These are phyloP conservation scores for Nasonia giraulti DNA, from an alignment of 1,140 invertebrate species.

Conservation along the genomic window DNA sequence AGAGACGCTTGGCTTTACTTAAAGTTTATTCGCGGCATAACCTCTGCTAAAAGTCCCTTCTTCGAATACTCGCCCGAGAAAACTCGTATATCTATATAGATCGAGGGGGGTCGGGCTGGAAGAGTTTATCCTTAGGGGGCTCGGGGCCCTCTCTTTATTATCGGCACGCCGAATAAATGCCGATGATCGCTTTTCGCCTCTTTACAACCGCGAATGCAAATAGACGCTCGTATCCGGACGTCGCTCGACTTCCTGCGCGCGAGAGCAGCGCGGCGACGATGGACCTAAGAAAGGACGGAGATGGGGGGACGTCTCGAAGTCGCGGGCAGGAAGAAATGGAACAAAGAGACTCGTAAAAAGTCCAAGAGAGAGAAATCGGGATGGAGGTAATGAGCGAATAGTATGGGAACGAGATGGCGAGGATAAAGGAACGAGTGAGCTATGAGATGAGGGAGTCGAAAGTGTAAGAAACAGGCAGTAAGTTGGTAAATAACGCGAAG, in stretches of 20 bases:
- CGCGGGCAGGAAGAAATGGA: constrained; percentile 37
- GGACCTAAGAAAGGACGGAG: constrained; percentile 26
- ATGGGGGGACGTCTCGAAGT: constrained; percentile 31
- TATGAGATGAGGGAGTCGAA: constrained; percentile 35
- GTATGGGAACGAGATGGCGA: background rate
- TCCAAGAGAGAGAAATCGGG: constrained; percentile 33
- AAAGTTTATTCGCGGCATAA: constrained; percentile 67
- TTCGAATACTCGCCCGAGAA: background rate
- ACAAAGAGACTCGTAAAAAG: constrained; percentile 44
- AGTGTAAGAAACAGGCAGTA: constrained; percentile 27
- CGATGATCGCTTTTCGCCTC: constrained; percentile 63
- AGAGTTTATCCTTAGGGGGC: constrained; percentile 44
- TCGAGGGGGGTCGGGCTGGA: constrained; percentile 3
- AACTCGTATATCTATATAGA: constrained; percentile 9
- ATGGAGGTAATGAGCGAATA: constrained; percentile 38
- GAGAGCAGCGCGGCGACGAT: background rate
- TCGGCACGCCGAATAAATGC: constrained; percentile 51
- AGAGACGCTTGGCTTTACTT: constrained; percentile 47
- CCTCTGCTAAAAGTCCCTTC: constrained; percentile 53
- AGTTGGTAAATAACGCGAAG: constrained; percentile 21
- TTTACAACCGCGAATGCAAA: constrained; percentile 70
- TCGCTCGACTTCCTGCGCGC: constrained; percentile 59
- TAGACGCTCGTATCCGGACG: constrained; percentile 64
- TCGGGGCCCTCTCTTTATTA: constrained; percentile 59
- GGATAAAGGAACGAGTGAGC: constrained; percentile 31